Base-by-base conservation (phyloP, 2,888 invertebrate genomes). In the Patella pellucida region DNA sequence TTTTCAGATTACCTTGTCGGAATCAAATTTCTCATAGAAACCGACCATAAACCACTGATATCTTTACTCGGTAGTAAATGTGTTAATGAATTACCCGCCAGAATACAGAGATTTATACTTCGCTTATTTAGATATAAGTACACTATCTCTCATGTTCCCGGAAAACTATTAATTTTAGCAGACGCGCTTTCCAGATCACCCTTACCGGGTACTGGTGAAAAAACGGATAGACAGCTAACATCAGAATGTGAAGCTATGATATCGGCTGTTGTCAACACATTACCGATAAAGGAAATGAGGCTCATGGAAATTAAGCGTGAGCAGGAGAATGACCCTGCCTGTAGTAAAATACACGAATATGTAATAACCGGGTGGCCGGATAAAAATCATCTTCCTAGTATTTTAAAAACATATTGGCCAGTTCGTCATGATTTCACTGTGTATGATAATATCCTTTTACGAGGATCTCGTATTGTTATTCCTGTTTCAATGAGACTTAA, bases 91-190 rank as follows among this genome's bases (percentile, higher is more conserved):
- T 31, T 76, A 7, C 73, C 50, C 1, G 72, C 69, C 15, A 76
- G 77, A 71, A 75, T 79, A 27, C 76, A 76, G 52, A 52, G 78
- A 27, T 73, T 79, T 52, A n/a, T n/a, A n/a, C n/a, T n/a, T n/a
- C n/a, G n/a, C n/a, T n/a, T n/a, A n/a, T n/a, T n/a, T n/a, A n/a
- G n/a, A n/a, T n/a, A n/a, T n/a, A n/a, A n/a, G n/a, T n/a, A n/a
- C n/a, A n/a, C n/a, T n/a, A n/a, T n/a, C n/a, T n/a, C n/a, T n/a
- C n/a, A n/a, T n/a, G n/a, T n/a, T n/a, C n/a, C n/a, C n/a, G n/a
- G n/a, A n/a, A n/a, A n/a, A n/a, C n/a, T n/a, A 31, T 27, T 27
- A 27, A 27, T 27, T 27, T 27, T 27, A 27, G 27, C 27, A n/a
- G 80, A 81, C 56, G 56, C 56, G 16, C 14, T 56, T n/a, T n/a